phyloP scores from a whole-genome alignment of 2,113 vertebrate species.

The Centropus unirufus region DNA sequence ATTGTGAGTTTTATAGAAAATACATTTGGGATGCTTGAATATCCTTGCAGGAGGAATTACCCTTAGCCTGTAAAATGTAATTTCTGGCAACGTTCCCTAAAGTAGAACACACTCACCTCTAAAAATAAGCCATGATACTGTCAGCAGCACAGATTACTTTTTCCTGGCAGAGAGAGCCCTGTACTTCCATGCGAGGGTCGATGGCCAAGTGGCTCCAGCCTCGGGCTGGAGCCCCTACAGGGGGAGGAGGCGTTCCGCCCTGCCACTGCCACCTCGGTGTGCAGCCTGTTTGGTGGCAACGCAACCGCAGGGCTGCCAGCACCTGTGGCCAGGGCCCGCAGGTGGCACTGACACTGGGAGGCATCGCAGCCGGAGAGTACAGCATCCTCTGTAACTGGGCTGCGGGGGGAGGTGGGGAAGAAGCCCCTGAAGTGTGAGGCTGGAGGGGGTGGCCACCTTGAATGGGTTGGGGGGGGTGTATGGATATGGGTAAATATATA shows the following conservation, averaged over 20 bases:
- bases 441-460: background rate
- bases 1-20: background rate
- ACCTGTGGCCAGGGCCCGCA: rapidly evolving
- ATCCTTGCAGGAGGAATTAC: background rate
- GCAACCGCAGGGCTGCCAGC: background rate
- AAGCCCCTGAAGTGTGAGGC: background rate
- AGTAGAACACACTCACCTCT: background rate
- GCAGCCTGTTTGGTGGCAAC: too few species aligned
- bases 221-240: background rate
- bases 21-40: background rate
- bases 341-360: background rate
- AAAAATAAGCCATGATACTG: conserved; percentile 37
- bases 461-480: too few species aligned
- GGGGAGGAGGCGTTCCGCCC: too few species aligned
- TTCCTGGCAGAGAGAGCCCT: background rate
- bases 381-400: rapidly evolving
- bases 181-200: background rate
- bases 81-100: background rate
- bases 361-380: background rate
- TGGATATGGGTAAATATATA: background rate
- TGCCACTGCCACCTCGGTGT: too few species aligned
- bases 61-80: background rate
- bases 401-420: background rate
- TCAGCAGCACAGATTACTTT: background rate
- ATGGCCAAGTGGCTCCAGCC: background rate